These are phyloP conservation scores for Leucophora obtusa DNA, from an alignment of 2,888 invertebrate species.

Conservation along the genomic window DNA sequence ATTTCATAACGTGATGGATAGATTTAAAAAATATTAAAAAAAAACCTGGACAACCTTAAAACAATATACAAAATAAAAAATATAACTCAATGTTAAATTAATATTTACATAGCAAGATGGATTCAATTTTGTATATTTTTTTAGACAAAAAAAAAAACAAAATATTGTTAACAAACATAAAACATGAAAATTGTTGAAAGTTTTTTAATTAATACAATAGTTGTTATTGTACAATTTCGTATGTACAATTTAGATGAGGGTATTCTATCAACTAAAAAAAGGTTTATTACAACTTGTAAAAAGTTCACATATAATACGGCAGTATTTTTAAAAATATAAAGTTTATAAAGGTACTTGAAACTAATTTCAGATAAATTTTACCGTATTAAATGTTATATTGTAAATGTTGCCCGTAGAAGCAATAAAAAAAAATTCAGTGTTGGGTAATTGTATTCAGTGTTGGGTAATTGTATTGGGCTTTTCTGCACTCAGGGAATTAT, in stretches of 20 bases:
- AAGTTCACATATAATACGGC: no score
- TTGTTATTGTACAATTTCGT: slow-evolving; percentile 37
- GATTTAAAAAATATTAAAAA: background rate
- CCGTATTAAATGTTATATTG: no score
- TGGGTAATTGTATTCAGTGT: no score
- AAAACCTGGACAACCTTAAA: background rate
- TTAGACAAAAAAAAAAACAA: slow-evolving; percentile 7
- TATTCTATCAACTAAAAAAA: no score
- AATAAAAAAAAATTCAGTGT: no score
- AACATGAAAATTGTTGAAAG: slow-evolving; percentile 68
- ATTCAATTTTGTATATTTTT: slow-evolving; percentile 47
- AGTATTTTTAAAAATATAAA: no score
- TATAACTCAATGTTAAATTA: slow-evolving; percentile 47
- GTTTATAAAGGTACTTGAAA: no score
- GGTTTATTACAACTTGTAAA: no score
- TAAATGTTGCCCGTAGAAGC: no score
- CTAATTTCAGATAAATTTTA: no score
- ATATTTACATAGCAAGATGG: slow-evolving; percentile 49
- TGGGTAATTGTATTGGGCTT: no score
- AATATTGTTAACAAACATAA: slow-evolving; percentile 56
- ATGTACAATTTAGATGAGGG: background rate
- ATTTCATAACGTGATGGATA: slow-evolving; percentile 1
- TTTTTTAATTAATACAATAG: slow-evolving; percentile 77
- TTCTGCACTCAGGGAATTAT: no score
- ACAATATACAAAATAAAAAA: background rate